A percentile compares a stretch with the other conserved stretches of the same genome.
Conservation (phyloP, 2,888 invertebrate species). For the Ophion ellenae region DNA sequence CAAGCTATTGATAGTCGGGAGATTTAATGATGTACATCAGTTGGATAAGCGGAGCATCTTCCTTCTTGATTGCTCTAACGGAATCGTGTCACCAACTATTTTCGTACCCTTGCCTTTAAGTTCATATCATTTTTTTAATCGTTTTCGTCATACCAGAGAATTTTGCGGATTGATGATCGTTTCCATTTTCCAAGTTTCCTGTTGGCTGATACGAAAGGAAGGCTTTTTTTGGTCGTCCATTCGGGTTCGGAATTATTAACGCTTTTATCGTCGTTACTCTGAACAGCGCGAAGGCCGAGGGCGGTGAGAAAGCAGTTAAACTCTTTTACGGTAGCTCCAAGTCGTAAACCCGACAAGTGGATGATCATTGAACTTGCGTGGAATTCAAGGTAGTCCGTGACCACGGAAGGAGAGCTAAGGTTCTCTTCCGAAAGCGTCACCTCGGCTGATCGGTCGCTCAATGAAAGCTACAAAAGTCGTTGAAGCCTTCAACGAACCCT, state of each 20-base stretch:
- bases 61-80: neutral
- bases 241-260: constrained; percentile 70
- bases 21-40: neutral
- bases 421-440: constrained; percentile 35
- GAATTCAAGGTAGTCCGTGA: constrained; percentile 65
- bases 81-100: neutral
- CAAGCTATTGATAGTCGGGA: neutral
- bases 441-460: constrained; percentile 66
- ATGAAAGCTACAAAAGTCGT: constrained; percentile 76
- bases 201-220: neutral
- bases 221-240: constrained; percentile 61
- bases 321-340: constrained; percentile 65
- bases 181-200: neutral
- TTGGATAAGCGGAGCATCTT: neutral
- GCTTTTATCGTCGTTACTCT: constrained; percentile 16
- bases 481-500: constrained; percentile 59
- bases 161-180: neutral
- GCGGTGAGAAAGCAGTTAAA: constrained; percentile 57
- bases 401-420: constrained; percentile 33
- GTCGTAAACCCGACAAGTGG: constrained; percentile 77
- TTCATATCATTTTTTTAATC: constrained; percentile 6
- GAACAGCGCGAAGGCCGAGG: neutral
- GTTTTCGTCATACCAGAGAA: neutral
- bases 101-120: neutral
- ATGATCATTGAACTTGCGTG: constrained; percentile 77